These are phyloP conservation scores for Actinernus sp. DNA, from an alignment of 92 coral and sea anemone species.

Conservation along the genomic window DNA sequence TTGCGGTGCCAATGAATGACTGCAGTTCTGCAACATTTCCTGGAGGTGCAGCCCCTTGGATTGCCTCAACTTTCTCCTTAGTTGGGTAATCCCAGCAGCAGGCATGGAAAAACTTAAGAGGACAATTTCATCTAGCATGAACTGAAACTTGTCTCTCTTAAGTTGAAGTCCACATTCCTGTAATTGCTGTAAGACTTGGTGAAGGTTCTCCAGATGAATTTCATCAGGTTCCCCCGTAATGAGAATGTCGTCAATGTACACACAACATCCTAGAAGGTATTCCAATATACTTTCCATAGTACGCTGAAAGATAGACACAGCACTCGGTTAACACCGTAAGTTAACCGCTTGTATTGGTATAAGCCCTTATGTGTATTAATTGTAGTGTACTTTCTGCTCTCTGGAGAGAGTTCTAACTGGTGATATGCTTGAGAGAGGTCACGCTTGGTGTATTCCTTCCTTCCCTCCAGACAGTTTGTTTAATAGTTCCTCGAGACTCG, in stretches of 20 bases:
- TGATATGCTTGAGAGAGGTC: constrained; percentile 70
- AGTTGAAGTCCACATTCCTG: constrained; percentile 31
- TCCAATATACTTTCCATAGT: constrained; percentile 30
- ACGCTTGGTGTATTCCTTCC: constrained; percentile 40
- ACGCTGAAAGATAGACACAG: constrained; percentile 29
- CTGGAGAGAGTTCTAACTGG: constrained; percentile 48
- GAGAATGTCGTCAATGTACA: constrained; percentile 20
- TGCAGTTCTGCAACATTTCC: no score
- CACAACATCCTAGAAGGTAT: constrained; percentile 44
- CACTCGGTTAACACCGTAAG: constrained; percentile 39
- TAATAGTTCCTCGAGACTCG: constrained; percentile 41
- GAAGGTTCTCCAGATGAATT: constrained; percentile 26
- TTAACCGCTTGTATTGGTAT: constrained; percentile 31
- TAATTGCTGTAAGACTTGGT: constrained; percentile 24
- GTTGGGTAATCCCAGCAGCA: no score
- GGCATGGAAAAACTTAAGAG: constrained; percentile 31
- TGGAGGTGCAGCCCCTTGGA: no score
- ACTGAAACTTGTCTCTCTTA: no score
- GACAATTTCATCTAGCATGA: constrained; percentile 2
- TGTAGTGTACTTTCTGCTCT: constrained; percentile 36
- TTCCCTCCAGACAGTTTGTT: constrained; percentile 36
- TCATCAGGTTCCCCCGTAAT: constrained; percentile 34
- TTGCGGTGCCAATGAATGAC: no score
- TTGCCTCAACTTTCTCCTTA: no score
- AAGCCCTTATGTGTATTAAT: constrained; percentile 47